These are phyloP conservation scores for Spongilla lacustris DNA, from an alignment of 37 sponge, comb jelly and placozoan species.

Conservation along the genomic window DNA sequence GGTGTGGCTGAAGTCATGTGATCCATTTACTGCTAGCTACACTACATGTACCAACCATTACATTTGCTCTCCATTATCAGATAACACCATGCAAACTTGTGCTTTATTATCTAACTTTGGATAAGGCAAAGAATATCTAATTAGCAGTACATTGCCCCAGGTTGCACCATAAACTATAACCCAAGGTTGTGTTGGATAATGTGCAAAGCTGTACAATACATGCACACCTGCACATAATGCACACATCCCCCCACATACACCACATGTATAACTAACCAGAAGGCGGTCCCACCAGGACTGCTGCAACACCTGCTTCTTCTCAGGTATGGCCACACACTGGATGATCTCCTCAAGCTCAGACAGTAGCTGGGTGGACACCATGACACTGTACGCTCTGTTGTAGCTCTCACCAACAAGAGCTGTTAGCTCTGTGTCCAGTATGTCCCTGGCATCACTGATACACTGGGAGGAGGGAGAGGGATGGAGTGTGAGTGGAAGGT, in stretches of 20 bases:
- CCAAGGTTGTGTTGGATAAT: too few relatives aligned
- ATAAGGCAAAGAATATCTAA: too few relatives aligned
- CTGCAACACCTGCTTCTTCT: constrained; percentile 69
- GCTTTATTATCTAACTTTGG: too few relatives aligned
- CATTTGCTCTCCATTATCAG: too few relatives aligned
- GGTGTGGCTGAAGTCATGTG: not conserved
- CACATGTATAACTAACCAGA: constrained; percentile 51
- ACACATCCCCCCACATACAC: not conserved
- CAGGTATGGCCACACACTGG: constrained; percentile 66
- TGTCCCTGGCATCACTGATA: constrained; percentile 74
- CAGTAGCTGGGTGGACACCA: constrained; percentile 90
- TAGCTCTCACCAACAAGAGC: constrained; percentile 96
- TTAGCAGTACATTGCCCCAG: too few relatives aligned
- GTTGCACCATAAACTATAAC: too few relatives aligned
- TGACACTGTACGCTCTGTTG: constrained; percentile 92
- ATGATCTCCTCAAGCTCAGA: constrained; percentile 96
- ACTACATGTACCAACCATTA: too few relatives aligned
- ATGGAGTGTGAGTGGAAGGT: not conserved
- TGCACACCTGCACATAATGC: too few relatives aligned
- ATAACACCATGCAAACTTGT: too few relatives aligned
- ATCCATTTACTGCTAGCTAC: too few relatives aligned
- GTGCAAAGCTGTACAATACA: too few relatives aligned
- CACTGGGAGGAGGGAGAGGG: constrained; percentile 48
- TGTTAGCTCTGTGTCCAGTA: constrained; percentile 92
- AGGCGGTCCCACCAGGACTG: constrained; percentile 91